A percentile compares a stretch with the other conserved stretches of the same genome.
These are phyloP conservation scores for Takifugu bimaculatus DNA, from an alignment of 2,113 vertebrate species.

Conservation along the genomic window DNA sequence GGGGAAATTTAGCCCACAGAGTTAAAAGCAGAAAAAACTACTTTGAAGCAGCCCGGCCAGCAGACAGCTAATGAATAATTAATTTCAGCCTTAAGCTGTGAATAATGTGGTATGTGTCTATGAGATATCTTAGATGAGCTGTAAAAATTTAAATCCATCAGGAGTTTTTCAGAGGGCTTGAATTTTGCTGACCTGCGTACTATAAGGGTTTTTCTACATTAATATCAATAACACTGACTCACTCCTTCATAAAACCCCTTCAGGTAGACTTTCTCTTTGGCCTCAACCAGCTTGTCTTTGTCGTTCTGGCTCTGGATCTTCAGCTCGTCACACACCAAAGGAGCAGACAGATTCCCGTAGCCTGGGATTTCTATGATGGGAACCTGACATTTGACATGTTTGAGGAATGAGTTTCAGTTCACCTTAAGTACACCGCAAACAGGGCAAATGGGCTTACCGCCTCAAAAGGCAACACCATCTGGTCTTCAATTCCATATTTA, in stretches of 20 bases:
- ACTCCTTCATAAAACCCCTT: constrained; percentile 98
- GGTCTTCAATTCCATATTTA: constrained; percentile 93
- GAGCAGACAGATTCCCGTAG: constrained; percentile 89
- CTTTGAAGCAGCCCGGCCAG: neutral
- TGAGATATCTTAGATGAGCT: constrained; percentile 18
- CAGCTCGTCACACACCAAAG: constrained; percentile 85
- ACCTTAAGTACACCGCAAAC: neutral
- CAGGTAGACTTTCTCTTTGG: constrained; percentile 92
- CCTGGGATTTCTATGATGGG: constrained; percentile 92
- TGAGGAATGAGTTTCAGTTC: too few relatives aligned
- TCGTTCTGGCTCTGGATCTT: constrained; percentile 99
- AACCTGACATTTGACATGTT: constrained; percentile 70
- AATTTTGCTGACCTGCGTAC: constrained; percentile 11
- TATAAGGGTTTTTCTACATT: neutral
- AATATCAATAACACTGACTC: constrained; percentile 53
- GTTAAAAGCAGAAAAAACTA: neutral
- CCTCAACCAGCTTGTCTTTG: constrained; percentile 90
- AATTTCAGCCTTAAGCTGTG: constrained; percentile 13
- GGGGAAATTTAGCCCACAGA: neutral
- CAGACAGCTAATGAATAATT: constrained; percentile 23
- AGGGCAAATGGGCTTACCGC: constrained; percentile 76
- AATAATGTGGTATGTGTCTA: constrained; percentile 18
- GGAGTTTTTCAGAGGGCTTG: neutral
- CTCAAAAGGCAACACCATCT: constrained; percentile 94
- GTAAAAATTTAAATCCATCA: constrained; percentile 11